Base-by-base conservation (phyloP, 2,797 vertebrate genomes). In the Coranthus polyacanthus region DNA sequence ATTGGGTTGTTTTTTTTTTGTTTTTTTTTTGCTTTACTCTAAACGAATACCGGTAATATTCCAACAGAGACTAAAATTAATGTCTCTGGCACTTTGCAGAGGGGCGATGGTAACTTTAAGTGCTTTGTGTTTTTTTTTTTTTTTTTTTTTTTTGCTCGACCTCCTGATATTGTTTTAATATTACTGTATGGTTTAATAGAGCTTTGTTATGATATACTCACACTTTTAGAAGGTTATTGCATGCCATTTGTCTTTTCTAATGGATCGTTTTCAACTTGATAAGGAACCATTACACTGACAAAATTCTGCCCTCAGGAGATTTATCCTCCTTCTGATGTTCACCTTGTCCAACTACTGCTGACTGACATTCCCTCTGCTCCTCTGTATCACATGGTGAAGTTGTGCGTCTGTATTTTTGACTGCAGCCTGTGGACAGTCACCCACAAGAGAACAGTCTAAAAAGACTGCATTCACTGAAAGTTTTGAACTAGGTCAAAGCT, bases 401-500 rank as follows among this genome's bases (percentile, higher is more conserved):
- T 59, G 6, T 45, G 4, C 21, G 22, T 29, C 12, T 39, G 9
- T 16, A 39, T 47, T 61, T 71, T 13, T 26, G 56, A 20, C 49
- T 60, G 56, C 21, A 58, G 54, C 34, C 13, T 54, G 51, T 60
- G 53, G 41, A 61, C 58, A 57, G 26, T 44, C 55, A 47, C 11
- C 26, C 41, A 3, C 44, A 52, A 15, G 52, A 50, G 47, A 46
- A 26, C 7, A 69, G 54, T 63, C 18, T 7, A 16, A 34, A 44
- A 20, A 43, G 12, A 17, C 32, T 55, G n/a, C 38, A 32, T 29
- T 37, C 41, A 17, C 29, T 47, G 42, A 54, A 82, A 78, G 57
- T 69, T 81, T 62, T 75, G 63, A 81, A 79, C 50, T 68, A 24
- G 76, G 78, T 84, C 81, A 86, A 53, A 72, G 53, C 49, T 54